Base-by-base conservation (phyloP, 2,113 vertebrate species). In the Reinhardtius hippoglossoides region DNA sequence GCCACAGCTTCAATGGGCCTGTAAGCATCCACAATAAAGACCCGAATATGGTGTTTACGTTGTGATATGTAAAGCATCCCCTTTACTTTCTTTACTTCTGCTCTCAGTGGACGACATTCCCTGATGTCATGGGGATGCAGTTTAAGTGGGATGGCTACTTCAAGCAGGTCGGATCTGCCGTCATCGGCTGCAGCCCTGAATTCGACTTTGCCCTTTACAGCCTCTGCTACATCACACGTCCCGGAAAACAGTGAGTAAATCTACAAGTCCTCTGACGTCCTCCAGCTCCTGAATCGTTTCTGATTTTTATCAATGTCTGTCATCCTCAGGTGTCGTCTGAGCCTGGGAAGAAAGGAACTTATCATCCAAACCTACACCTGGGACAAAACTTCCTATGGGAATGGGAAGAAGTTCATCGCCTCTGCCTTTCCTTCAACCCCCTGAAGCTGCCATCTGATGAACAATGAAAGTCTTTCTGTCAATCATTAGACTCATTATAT, bases 141-240 rank as follows among this genome's bases (percentile, higher is more conserved):
- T 99, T 99, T 88, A 91, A 66, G 50, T 99, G 97, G 97, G 95
- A 97, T 0, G 96, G 97, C 5, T 98, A 95, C 87, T 96, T 86
- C 82, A 99, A 99, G 76, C 92, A 97, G 90, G 95, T 99, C 7
- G 97, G 97, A 2, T 95, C 96, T 0, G 92, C 95, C 0, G 92
- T 99, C 88, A 96, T 99, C 0, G 97, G 98, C 89, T 94, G 76
- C 91, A 99, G 98, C 86, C 97, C 98, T 0, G 98, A 99, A 77
- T 98, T 98, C 7, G 98, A 99, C 74, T 94, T 99, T 9, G 96
- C 95, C 0, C 67, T 98, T 3, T 99, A 97, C 88, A 94, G 95
- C 0, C 81, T 99, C 60, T 99, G 97, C 92, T 99, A 97, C 92
- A 95, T 99, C 3, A 82, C 96, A 0, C 94, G 96, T 0, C 97